Evolutionary conservation across 2,888 invertebrate genomes (phyloP).

Genomic region (Neoscelio sp.): DNA sequence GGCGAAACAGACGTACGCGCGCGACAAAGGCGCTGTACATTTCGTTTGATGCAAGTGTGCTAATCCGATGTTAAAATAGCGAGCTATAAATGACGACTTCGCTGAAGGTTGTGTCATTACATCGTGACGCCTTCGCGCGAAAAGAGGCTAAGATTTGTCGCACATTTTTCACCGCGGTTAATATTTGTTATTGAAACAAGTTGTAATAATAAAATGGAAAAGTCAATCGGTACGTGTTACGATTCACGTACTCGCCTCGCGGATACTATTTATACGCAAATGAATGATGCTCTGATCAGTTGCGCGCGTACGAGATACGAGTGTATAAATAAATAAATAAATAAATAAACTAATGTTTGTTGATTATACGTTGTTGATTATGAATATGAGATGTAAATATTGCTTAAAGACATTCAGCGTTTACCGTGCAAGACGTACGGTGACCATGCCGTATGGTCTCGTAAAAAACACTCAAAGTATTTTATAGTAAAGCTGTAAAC

Average conservation of each 20-base stretch:
- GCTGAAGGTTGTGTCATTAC: conserved; percentile 43
- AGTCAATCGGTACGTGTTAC: conserved; percentile 44
- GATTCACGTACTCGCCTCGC: conserved; percentile 45
- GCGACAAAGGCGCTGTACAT: conserved; percentile 42
- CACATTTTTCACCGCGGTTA: conserved; percentile 3
- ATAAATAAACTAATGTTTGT: too few relatives aligned
- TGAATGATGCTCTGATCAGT: conserved; percentile 56
- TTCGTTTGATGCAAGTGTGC: conserved; percentile 60
- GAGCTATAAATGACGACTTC: conserved; percentile 48
- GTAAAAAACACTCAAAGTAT: too few relatives aligned
- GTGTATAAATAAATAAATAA: conserved; percentile 31
- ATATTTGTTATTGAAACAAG: conserved; percentile 31
- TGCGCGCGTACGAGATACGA: conserved; percentile 28
- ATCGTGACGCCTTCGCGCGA: conserved; percentile 1
- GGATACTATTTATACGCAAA: conserved; percentile 47
- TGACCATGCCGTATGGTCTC: too few relatives aligned
- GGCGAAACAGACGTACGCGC: conserved; percentile 32
- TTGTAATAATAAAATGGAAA: too few relatives aligned
- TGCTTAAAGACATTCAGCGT: too few relatives aligned
- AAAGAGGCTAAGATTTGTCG: conserved; percentile 19
- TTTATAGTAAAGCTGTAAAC: too few relatives aligned
- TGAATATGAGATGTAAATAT: too few relatives aligned
- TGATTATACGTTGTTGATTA: background rate
- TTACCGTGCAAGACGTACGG: too few relatives aligned
- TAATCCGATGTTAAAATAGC: conserved; percentile 64